phyloP scores from a whole-genome alignment of 2,797 vertebrate genomes.

The Xenops minutus region DNA sequence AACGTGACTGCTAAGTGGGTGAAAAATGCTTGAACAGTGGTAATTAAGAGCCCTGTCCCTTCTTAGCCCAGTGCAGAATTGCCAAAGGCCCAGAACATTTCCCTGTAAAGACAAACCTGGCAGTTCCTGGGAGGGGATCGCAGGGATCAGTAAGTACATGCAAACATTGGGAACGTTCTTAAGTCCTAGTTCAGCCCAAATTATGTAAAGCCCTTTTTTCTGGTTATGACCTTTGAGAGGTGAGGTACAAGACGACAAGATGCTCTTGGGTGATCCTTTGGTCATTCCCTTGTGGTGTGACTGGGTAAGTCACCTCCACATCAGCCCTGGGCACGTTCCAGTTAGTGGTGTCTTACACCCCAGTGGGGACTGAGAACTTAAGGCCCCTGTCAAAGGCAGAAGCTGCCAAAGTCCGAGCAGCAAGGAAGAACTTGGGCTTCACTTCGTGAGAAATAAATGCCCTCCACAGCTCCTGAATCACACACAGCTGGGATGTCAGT shows the following conservation, averaged over 20 bases:
- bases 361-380: not conserved
- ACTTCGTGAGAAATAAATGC: not conserved
- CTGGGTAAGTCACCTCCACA: not conserved
- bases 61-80: not conserved
- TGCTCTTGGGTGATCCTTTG: not conserved
- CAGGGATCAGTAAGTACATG: not conserved
- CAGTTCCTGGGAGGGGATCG: not conserved
- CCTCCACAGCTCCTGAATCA: not conserved
- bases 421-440: not conserved
- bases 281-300: not conserved
- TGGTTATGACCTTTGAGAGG: not conserved
- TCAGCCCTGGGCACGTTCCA: not conserved
- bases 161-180: not conserved
- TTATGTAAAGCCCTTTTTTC: not conserved
- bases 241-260: not conserved
- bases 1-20: not conserved
- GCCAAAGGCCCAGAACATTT: not conserved
- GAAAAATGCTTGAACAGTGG: not conserved
- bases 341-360: not conserved
- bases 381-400: not conserved
- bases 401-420: not conserved
- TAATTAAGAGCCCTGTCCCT: not conserved
- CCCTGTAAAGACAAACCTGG: rapidly evolving
- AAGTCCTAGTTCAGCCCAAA: not conserved
- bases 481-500: not conserved